These are phyloP conservation scores for Vulpes vulpes DNA, from an alignment of 2,113 vertebrate species.

Conservation along the genomic window DNA sequence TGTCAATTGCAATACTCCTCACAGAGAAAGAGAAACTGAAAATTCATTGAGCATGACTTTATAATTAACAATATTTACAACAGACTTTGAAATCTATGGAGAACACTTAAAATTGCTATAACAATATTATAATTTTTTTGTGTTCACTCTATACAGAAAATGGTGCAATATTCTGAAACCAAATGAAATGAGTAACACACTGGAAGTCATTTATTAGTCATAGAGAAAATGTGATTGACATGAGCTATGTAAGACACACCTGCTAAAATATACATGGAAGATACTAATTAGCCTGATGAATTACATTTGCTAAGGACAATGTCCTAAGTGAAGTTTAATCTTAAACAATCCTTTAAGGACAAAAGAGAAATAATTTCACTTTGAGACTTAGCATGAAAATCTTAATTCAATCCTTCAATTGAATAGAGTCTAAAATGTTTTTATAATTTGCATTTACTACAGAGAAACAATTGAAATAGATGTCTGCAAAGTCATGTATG, in stretches of 20 bases:
- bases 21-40: conserved; percentile 3
- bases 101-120: background rate
- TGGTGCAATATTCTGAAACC: background rate
- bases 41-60: conserved; percentile 59
- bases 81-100: background rate
- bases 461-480: background rate
- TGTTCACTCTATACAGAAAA: background rate
- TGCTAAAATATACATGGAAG: background rate
- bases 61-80: conserved; percentile 55
- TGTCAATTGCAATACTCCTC: background rate
- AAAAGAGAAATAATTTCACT: background rate
- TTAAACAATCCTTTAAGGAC: background rate
- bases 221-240: background rate
- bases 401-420: background rate
- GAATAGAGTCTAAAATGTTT: background rate
- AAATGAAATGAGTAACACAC: background rate
- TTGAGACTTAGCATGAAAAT: background rate
- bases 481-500: background rate
- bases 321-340: background rate
- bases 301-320: background rate
- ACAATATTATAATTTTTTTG: background rate
- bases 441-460: background rate
- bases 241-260: background rate
- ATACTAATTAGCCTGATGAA: background rate
- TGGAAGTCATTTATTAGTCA: background rate